Evolutionary conservation across 2,113 vertebrate genomes (phyloP), one percentile per base, ranked within the genome.

Genomic region (Rynchops niger): DNA sequence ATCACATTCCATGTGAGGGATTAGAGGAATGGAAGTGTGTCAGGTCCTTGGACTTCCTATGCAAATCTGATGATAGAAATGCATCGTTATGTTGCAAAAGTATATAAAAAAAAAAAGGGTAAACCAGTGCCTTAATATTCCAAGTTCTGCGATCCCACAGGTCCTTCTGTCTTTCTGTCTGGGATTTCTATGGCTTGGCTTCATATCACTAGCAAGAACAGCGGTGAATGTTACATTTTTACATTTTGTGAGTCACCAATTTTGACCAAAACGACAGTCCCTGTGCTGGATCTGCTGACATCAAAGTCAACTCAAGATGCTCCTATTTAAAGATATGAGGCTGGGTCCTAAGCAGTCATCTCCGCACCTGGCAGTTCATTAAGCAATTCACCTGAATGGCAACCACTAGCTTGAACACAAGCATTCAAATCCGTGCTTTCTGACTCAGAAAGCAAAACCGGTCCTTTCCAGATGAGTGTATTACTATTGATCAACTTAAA

Each of bases 251-350:
- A 81, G 53, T 79, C n/a, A 67, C 25, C 25, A 59, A 16, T 30
- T 92, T 58, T 84, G 55, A 82, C 18, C n/a, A 62, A 53, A 79
- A 72, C 20, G 17, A 32, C 21, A 80, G 16, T 6, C 58, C 8
- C 26, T 26, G 9, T 59, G 15, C 27, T 0, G 1, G 17, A 58
- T 43, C 34, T 0, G 4, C 63, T 70, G 72, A 17, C 29, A 73
- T 30, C 47, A 70, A 88, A 59, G 42, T 21, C 50, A 72, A 8
- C 9, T 43, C 34, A 80, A 20, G 5, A 9, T 70, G 32, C 56
- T 70, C 25, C 3, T 6, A 19, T 23, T 17, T 79, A 53, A 45
- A 78, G 45, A 4, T 6, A 45, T 0, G 15, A 32, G 16, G 40
- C 32, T 59, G 73, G 29, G 25, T 71, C 84, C 47, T 52, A 27